Conservation (phyloP, 2,888 invertebrate genomes). For the Drosophila atripex region DNA sequence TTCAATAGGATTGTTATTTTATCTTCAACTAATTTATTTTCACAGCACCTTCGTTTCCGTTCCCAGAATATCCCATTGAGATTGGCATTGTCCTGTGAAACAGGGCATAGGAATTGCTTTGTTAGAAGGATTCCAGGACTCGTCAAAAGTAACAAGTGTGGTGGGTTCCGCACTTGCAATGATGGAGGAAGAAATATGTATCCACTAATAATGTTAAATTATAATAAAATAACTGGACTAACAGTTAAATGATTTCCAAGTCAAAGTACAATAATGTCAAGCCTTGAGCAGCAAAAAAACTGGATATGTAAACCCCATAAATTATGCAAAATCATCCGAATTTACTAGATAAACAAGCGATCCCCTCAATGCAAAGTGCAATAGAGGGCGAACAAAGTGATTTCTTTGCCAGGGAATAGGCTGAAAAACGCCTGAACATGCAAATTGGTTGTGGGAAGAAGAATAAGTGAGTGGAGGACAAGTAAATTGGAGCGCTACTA, state of each 20-base stretch:
- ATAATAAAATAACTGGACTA: background rate
- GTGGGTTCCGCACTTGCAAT: background rate
- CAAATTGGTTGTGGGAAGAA: slow-evolving; percentile 40
- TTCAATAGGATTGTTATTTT: slow-evolving; percentile 31
- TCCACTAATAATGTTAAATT: too few relatives aligned
- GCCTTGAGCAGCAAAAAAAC: background rate
- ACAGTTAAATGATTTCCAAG: slow-evolving; percentile 2
- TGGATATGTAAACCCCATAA: slow-evolving; percentile 1
- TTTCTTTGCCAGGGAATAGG: background rate
- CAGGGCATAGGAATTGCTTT: slow-evolving; percentile 47
- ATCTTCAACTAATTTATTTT: slow-evolving; percentile 56
- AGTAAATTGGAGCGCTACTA: slow-evolving; percentile 41
- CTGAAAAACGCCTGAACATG: slow-evolving; percentile 9
- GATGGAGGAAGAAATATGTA: too few relatives aligned
- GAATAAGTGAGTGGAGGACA: slow-evolving; percentile 26
- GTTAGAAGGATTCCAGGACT: background rate
- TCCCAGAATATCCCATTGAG: slow-evolving; percentile 43
- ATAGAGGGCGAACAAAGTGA: slow-evolving; percentile 19
- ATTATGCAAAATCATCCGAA: slow-evolving; percentile 41
- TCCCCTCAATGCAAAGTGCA: slow-evolving; percentile 29
- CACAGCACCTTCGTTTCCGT: slow-evolving; percentile 62
- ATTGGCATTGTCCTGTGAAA: slow-evolving; percentile 50
- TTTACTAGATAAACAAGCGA: slow-evolving; percentile 42
- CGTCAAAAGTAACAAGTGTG: slow-evolving; percentile 19
- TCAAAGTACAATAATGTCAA: slow-evolving; percentile 5